Evolutionary conservation across 2,888 invertebrate genomes (phyloP).

Genomic region (Argyresthia goedartella): DNA sequence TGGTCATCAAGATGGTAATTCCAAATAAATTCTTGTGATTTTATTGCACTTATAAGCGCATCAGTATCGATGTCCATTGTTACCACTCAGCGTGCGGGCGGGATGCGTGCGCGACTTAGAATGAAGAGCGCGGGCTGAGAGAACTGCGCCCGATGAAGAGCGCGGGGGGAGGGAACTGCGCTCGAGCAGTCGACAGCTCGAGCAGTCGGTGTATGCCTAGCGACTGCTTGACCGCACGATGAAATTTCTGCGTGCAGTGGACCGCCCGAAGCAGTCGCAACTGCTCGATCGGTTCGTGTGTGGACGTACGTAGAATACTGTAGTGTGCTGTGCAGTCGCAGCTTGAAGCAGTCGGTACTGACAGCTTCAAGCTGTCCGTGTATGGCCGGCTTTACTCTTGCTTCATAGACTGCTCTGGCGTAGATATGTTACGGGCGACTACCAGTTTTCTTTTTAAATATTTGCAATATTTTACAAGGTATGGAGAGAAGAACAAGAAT

Average conservation of each 20-base stretch:
- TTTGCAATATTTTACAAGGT: too few relatives aligned
- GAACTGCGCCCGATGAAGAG: not conserved
- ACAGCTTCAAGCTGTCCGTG: too few relatives aligned
- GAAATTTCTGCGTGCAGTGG: not conserved
- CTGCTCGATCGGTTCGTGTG: slow-evolving; percentile 1
- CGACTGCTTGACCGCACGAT: slow-evolving; percentile 10
- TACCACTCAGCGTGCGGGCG: slow-evolving; percentile 11
- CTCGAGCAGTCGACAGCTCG: slow-evolving; percentile 12
- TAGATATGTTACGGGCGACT: too few relatives aligned
- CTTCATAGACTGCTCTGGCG: too few relatives aligned
- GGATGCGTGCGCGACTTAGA: not conserved
- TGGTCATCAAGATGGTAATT: slow-evolving; percentile 16
- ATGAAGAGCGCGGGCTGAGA: not conserved
- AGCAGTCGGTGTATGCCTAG: slow-evolving; percentile 11
- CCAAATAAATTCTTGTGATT: slow-evolving; percentile 17
- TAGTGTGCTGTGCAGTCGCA: not conserved
- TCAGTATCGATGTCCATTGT: slow-evolving; percentile 17
- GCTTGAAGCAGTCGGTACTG: too few relatives aligned
- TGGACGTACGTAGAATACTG: not conserved
- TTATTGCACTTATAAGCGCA: slow-evolving; percentile 16
- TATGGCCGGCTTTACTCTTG: too few relatives aligned
- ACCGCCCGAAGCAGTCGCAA: not conserved
- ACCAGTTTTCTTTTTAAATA: too few relatives aligned
- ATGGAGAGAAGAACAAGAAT: too few relatives aligned
- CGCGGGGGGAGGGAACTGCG: not conserved